Evolutionary conservation across 2,888 invertebrate genomes (phyloP), one percentile per base, ranked within the genome.

Genomic region (Limnephilus auricula): DNA sequence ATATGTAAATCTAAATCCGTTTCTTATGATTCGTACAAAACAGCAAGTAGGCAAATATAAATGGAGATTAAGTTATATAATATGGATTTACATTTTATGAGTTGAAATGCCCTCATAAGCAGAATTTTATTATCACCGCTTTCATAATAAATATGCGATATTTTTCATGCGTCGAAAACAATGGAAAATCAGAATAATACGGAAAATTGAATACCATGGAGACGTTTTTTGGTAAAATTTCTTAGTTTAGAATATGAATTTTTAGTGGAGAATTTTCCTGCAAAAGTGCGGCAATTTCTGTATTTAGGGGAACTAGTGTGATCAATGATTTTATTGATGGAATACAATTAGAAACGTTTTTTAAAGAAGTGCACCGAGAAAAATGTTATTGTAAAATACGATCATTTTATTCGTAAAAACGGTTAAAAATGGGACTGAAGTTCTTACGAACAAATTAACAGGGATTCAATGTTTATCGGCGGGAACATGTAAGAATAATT

Each of bases 71-170:
- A 34, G 82, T 31, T 32, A 82, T 18, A 82, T 32, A 34, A 31
- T 31, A 34, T 31, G 31, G 82, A 82, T 82, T 82, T 82, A 32
- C 82, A 82, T 82, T 82, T 82, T 34, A 82, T 32, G 82, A 82
- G 82, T 34, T 82, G 31, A 82, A 82, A 82, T 82, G 82, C 31
- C 82, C 30, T 82, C 32, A 82, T 82, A 65, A 65, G 50, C 6
- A 65, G 50, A 65, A 65, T 65, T 82, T 82, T 82, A 82, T 82
- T 82, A 31, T 31, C 31, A 32, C 34, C 18, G 34, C 32, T 34
- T 32, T 82, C 32, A 34, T 32, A n/a, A n/a, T n/a, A 32, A 32
- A 82, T 82, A 82, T 30, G 82, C 32, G 31, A 82, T 32, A 82
- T 34, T 10, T 82, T 34, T 32, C 32, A 34, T 82, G 34, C 32